phyloP scores from a whole-genome alignment of 2,797 vertebrate genomes.

The Hafferia zeledoni region DNA sequence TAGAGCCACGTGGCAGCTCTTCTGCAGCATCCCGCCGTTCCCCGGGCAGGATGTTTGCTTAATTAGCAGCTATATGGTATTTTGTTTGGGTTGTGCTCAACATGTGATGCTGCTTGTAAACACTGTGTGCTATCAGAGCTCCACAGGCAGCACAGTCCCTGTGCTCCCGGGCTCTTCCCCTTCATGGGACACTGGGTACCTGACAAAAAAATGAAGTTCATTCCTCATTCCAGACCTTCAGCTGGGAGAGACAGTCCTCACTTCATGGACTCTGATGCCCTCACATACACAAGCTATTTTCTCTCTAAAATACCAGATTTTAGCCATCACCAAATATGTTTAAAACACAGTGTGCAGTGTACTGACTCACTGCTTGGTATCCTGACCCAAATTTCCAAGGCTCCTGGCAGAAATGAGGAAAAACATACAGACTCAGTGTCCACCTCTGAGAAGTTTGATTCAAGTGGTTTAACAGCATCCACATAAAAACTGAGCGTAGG shows the following conservation, averaged over 20 bases:
- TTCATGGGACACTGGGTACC: neutral
- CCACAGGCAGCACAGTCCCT: neutral
- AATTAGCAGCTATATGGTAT: conserved; percentile 6
- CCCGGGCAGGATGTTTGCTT: conserved; percentile 32
- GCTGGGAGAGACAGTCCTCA: neutral
- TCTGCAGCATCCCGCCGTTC: neutral
- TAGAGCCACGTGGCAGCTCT: conserved; percentile 41
- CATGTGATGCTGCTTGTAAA: conserved; percentile 14
- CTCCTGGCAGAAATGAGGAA: neutral
- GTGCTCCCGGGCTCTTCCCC: neutral
- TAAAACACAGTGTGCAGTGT: neutral
- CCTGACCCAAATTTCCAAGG: neutral
- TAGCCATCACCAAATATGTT: neutral
- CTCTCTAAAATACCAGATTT: neutral
- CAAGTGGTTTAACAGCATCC: neutral
- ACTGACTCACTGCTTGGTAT: neutral
- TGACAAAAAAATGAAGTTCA: neutral
- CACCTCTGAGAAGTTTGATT: neutral
- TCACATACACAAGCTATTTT: neutral
- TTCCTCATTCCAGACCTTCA: neutral
- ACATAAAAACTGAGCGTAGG: neutral
- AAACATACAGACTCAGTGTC: neutral
- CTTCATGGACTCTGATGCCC: neutral
- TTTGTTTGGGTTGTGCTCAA: conserved; percentile 56
- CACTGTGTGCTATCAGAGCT: neutral